Evolutionary conservation across 1,140 invertebrate species (phyloP), one percentile per base, ranked within the genome.

Genomic region (Ptiloglossa arizonensis): DNA sequence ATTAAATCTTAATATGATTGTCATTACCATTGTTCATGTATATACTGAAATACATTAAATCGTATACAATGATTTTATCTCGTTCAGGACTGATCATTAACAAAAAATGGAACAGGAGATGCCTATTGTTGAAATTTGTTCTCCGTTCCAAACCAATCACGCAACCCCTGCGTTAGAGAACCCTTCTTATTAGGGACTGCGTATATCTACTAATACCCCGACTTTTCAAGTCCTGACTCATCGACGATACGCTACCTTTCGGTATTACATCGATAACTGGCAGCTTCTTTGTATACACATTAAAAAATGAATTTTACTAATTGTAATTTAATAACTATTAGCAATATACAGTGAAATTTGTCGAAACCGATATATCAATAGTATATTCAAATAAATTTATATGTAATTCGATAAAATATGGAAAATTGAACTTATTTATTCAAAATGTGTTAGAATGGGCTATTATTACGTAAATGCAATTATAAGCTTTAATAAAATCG

Each of bases 111-210:
- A 56, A 46, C 11, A 24, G 4, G 6, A 57, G 62, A 73, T 74
- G 24, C 52, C 24, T 52, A 79, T 74, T 62, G 52, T 60, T 76
- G 9, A 76, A 69, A 76, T 69, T 69, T 48, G 29, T 82, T 76
- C 69, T 81, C 68, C 44, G 62, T 41, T 56, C n/a, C 59, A 62
- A 79, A 79, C 79, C 82, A 86, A 86, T 85, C 86, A 88, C 83
- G 75, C 79, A 41, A 85, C 76, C 73, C 57, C 57, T 44, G 27
- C 56, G 56, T 81, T 60, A 46, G 80, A 35, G 73, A 79, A 69
- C 67, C 62, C 68, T 73, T 11, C 48, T 15, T 50, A 77, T 83
- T 83, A 44, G 59, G 38, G 38, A 38, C 13, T 77, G 75, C 29
- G 74, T 70, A 44, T 29, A 22, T n/a, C n/a, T 50, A 22, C 46